Evolutionary conservation across 2,888 invertebrate genomes (phyloP).

Genomic region (Monopis laevigella): DNA sequence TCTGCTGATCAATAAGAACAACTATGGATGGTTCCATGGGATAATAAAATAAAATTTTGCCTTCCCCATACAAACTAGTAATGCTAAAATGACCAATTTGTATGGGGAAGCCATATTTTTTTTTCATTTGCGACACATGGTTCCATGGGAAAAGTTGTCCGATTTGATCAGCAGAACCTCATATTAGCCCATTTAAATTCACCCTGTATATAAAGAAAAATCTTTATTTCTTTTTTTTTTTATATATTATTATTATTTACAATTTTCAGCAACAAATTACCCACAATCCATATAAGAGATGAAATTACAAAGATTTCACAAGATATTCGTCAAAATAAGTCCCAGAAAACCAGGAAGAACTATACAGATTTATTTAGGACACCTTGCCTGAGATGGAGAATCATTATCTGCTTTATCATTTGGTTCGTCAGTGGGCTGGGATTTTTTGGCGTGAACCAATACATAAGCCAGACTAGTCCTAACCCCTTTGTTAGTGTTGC

Average conservation of each 20-base stretch:
- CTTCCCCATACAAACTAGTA: no score
- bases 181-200: no score
- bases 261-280: slow-evolving; percentile 52
- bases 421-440: slow-evolving; percentile 87
- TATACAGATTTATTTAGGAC: slow-evolving; percentile 72
- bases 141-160: no score
- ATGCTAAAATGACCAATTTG: no score
- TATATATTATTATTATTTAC: not conserved
- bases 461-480: slow-evolving; percentile 80
- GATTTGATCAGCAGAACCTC: no score
- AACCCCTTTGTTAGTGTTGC: slow-evolving; percentile 85
- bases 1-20: no score
- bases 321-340: slow-evolving; percentile 27
- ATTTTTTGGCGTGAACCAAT: slow-evolving; percentile 87
- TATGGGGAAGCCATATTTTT: no score
- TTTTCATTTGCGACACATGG: no score
- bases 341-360: slow-evolving; percentile 45
- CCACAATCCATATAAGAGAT: slow-evolving; percentile 52
- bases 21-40: no score
- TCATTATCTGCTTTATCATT: slow-evolving; percentile 72
- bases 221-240: no score
- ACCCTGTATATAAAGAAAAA: no score
- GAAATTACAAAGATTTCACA: slow-evolving; percentile 40
- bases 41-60: no score
- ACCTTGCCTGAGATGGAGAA: slow-evolving; percentile 70